phyloP scores from a whole-genome alignment of 23 tunicate species.

The Halocynthia roretzi region DNA sequence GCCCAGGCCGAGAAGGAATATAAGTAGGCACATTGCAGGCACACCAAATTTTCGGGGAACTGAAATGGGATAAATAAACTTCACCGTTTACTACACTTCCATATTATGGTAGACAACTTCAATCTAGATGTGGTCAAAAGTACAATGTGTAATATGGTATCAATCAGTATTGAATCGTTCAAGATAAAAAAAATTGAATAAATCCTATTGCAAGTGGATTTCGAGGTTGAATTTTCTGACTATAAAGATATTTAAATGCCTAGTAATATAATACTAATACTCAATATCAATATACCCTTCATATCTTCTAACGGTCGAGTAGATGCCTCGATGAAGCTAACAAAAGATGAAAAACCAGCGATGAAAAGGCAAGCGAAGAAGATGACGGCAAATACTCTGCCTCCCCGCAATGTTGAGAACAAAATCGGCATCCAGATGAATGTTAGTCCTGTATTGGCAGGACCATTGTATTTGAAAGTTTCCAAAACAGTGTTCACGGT shows the following conservation, averaged over 20 bases:
- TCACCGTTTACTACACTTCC: too few species aligned
- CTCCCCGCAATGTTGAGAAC: constrained; percentile 36
- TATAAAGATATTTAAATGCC: too few species aligned
- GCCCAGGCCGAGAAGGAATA: constrained; percentile 69
- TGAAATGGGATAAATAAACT: not conserved
- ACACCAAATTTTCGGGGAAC: constrained; percentile 70
- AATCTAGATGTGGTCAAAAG: too few species aligned
- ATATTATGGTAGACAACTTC: too few species aligned
- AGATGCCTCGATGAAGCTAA: constrained; percentile 59
- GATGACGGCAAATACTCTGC: constrained; percentile 50
- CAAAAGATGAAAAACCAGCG: constrained; percentile 73
- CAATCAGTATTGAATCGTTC: too few species aligned
- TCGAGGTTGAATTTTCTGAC: too few species aligned
- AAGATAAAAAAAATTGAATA: too few species aligned
- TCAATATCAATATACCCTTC: constrained; percentile 14
- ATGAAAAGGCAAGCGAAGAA: constrained; percentile 67
- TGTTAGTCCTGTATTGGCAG: constrained; percentile 87
- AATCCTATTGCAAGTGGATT: too few species aligned
- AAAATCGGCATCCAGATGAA: constrained; percentile 80
- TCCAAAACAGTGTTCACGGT: constrained; percentile 50
- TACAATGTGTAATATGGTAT: too few species aligned
- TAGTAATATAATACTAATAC: too few species aligned
- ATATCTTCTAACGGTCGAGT: constrained; percentile 67
- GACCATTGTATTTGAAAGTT: constrained; percentile 64
- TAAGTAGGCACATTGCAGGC: constrained; percentile 41